Conservation (phyloP, 2,888 invertebrate species). For the Parasteatoda lunata region DNA sequence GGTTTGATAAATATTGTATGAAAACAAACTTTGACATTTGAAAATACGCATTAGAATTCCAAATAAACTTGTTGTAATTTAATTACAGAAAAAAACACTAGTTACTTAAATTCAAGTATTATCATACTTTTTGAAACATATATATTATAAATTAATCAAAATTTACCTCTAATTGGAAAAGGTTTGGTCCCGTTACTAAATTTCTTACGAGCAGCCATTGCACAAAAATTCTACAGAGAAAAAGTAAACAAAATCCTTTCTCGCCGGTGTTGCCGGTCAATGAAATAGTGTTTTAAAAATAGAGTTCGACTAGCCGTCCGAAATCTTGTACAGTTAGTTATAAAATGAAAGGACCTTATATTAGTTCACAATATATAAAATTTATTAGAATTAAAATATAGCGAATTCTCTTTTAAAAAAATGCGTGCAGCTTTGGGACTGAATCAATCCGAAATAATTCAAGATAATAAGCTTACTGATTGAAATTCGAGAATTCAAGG, state of each 20-base stretch:
- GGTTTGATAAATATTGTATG: too few species aligned
- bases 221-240: slow-evolving; percentile 14
- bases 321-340: not conserved
- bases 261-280: slow-evolving; percentile 56
- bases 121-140: too few species aligned
- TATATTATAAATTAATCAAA: not conserved
- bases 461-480: slow-evolving; percentile 33
- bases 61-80: too few species aligned
- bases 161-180: slow-evolving; percentile 59
- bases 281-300: slow-evolving; percentile 12
- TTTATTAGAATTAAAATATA: too few species aligned
- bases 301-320: not conserved
- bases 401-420: too few species aligned
- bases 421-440: not conserved
- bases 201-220: slow-evolving; percentile 59
- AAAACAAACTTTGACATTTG: too few species aligned
- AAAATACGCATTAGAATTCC: too few species aligned
- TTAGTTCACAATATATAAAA: too few species aligned
- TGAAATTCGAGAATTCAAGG: slow-evolving; percentile 48
- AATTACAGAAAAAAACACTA: too few species aligned
- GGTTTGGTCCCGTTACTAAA: slow-evolving; percentile 62
- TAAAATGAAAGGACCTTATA: too few species aligned
- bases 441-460: slow-evolving; percentile 28
- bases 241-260: slow-evolving; percentile 5
- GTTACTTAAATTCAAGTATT: too few species aligned